Percentiles rank a stretch among this genome's conserved stretches.
Evolutionary conservation across 2,113 vertebrate genomes (phyloP).

Genomic region (Micronisus gabar): DNA sequence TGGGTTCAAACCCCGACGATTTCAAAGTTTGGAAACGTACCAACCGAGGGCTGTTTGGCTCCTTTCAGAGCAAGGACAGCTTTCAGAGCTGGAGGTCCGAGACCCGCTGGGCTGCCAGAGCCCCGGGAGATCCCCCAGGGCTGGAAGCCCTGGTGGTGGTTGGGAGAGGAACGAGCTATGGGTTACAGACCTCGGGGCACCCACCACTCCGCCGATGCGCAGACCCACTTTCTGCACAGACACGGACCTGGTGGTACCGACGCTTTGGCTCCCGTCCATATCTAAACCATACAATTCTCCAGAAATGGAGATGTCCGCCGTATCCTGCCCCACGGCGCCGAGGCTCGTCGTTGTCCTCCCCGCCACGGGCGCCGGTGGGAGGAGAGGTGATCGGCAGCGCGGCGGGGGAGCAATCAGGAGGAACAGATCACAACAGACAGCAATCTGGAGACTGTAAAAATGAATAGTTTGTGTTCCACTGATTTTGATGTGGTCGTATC

Average conservation of each 20-base stretch:
- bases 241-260: fast-evolving
- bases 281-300: fast-evolving
- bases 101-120: not conserved
- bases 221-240: not conserved
- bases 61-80: not conserved
- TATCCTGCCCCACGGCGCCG: fast-evolving
- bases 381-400: not conserved
- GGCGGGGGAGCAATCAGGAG: not conserved
- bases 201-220: fast-evolving
- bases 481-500: slow-evolving; percentile 19
- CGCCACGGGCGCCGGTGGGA: not conserved
- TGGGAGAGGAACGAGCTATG: fast-evolving
- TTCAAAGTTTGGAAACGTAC: not conserved
- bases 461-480: slow-evolving; percentile 22
- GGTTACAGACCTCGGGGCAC: not conserved
- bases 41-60: fast-evolving
- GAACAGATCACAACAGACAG: not conserved
- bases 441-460: slow-evolving; percentile 20
- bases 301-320: too few relatives aligned
- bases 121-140: not conserved
- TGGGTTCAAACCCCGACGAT: not conserved
- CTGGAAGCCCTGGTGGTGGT: not conserved
- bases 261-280: fast-evolving
- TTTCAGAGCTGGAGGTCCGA: not conserved
- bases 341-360: not conserved